Base-by-base conservation (phyloP, 2,797 vertebrate species). In the Botia almorhae region DNA sequence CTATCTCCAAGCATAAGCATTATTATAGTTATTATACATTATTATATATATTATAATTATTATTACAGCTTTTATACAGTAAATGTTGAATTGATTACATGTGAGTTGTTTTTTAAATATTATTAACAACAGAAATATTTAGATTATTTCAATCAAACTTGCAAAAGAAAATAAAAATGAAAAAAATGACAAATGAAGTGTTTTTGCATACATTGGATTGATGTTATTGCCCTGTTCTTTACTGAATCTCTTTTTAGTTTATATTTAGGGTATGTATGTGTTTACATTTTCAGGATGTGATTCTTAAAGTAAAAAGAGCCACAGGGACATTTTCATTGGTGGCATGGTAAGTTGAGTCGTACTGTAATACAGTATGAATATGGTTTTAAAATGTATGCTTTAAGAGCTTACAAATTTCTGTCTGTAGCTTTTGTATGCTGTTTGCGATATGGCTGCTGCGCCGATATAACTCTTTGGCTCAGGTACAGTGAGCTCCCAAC, bases 381-480 rank as follows among this genome's bases (percentile, higher is more conserved):
- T n/a, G 48, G 17, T 46, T 39, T 65, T 23, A 80, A 73, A 55
- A 5, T 16, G 16, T 11, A 3, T 16, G 11, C 13, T 61, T 68
- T 17, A 12, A 21, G 4, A 65, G 14, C 17, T 58, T 33, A 43
- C 29, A 14, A 13, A 51, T 3, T 7, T 8, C 12, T 72, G 0
- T 43, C 26, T 83, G n/a, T 81, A 77, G 96, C 82, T 72, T 95
- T 85, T 95, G 95, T 88, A 96, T 96, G 95, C 91, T 96, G 85
- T 91, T 93, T 90, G 92, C 91, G 68, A 96, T 96, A 89, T 96
- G 95, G 95, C 88, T 96, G 83, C 93, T 95, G 74, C 94, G 94
- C 71, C 90, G 95, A 85, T 94, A 95, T 93, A 95, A 95, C 90
- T 95, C 95, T 80, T 85, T 95, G 92, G 94, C 95, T 81, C 95